A percentile compares a stretch with the other conserved stretches of the same genome.
Evolutionary conservation across 2,797 vertebrate genomes (phyloP).

Genomic region (Huso huso): DNA sequence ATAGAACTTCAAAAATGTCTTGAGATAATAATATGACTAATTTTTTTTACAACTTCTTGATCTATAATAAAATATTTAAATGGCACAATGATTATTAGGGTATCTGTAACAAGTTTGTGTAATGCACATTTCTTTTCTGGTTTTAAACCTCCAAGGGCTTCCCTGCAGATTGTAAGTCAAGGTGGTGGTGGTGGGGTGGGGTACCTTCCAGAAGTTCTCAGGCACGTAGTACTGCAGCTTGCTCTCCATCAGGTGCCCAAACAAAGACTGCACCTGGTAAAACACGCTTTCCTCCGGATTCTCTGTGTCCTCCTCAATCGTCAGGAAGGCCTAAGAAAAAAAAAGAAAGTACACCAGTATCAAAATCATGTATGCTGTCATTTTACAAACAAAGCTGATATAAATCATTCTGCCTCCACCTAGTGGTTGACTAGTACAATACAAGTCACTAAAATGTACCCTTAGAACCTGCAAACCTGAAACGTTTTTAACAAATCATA

Average conservation of each 20-base stretch:
- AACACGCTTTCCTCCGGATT: conserved; percentile 97
- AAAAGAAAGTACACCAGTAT: not conserved
- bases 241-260: conserved; percentile 98
- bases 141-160: not conserved
- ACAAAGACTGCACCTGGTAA: conserved; percentile 95
- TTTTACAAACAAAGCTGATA: not conserved
- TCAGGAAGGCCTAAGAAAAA: conserved; percentile 72
- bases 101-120: too few relatives aligned
- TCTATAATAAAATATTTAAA: too few relatives aligned
- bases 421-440: conserved; percentile 3
- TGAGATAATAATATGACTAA: too few relatives aligned
- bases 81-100: too few relatives aligned
- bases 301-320: conserved; percentile 91
- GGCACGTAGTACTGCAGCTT: conserved; percentile 95
- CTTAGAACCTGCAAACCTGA: too few relatives aligned
- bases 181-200: too few relatives aligned
- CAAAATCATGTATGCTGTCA: not conserved
- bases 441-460: too few relatives aligned
- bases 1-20: too few relatives aligned
- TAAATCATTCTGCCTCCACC: conserved; percentile 8
- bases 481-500: too few relatives aligned
- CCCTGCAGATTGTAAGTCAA: not conserved
- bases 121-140: too few relatives aligned
- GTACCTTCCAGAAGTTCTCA: conserved; percentile 98
- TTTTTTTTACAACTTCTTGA: too few relatives aligned